These are phyloP conservation scores for Hemiprocne comata DNA, from an alignment of 2,113 vertebrate genomes.

Conservation along the genomic window DNA sequence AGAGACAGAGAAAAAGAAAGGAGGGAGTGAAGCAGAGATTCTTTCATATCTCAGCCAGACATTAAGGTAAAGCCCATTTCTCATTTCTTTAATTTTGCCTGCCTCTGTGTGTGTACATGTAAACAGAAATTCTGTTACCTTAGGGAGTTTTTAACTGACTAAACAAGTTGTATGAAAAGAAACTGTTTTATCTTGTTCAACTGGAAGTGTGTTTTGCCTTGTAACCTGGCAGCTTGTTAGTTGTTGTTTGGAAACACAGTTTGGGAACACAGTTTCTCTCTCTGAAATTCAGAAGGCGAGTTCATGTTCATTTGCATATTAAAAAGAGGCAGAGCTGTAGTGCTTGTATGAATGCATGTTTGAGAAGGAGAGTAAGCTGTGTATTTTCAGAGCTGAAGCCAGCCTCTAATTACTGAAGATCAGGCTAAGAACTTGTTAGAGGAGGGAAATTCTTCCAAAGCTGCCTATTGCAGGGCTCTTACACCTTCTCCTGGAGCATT, in stretches of 20 bases:
- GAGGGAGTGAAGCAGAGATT: conserved; percentile 42
- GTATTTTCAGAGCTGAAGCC: conserved; percentile 27
- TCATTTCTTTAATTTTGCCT: not conserved
- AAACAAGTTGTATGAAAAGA: not conserved
- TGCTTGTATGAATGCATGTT: not conserved
- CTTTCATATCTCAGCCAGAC: conserved; percentile 13
- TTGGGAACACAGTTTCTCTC: not conserved
- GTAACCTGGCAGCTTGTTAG: not conserved
- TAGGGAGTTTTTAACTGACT: not conserved
- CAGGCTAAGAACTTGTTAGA: not conserved
- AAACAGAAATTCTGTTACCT: conserved; percentile 25
- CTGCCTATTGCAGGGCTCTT: not conserved
- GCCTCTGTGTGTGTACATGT: not conserved
- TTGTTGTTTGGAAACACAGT: conserved; percentile 1
- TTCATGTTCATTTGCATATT: not conserved
- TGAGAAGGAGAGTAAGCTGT: not conserved
- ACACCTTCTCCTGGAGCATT: not conserved
- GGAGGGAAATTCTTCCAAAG: not conserved
- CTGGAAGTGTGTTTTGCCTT: not conserved
- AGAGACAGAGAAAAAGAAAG: conserved; percentile 39
- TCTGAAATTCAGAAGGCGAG: not conserved
- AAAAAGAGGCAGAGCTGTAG: not conserved
- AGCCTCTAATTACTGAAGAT: conserved; percentile 6
- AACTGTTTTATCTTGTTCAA: not conserved
- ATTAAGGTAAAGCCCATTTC: conserved; percentile 53